These are phyloP conservation scores for Myanophis thanlyinensis DNA, from an alignment of 2,113 vertebrate species.

Conservation along the genomic window DNA sequence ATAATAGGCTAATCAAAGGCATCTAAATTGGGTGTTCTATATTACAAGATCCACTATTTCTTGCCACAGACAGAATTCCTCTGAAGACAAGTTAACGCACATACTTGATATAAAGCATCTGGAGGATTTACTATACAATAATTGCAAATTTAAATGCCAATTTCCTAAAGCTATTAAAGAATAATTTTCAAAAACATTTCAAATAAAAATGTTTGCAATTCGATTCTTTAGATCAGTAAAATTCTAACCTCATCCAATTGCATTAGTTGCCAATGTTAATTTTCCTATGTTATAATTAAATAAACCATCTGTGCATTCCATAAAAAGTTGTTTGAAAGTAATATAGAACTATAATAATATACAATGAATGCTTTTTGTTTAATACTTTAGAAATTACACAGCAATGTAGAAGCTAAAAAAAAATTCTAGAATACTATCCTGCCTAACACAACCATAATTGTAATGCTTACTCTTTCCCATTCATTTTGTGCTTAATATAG, in stretches of 20 bases:
- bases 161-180: not conserved
- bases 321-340: not conserved
- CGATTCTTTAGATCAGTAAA: not conserved
- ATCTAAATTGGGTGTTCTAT: not conserved
- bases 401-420: not conserved
- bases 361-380: not conserved
- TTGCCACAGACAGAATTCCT: not conserved
- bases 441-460: fast-evolving
- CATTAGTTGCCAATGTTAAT: not conserved
- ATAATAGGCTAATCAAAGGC: not conserved
- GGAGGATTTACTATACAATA: not conserved
- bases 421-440: not conserved
- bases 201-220: not conserved
- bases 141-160: not conserved
- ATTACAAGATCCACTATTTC: not conserved
- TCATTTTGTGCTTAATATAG: not conserved
- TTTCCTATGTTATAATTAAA: not conserved
- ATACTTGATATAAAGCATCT: conserved; percentile 6
- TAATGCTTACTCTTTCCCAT: not conserved
- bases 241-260: not conserved
- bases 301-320: not conserved
- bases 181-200: not conserved
- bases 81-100: not conserved
- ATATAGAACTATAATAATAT: not conserved
- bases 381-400: not conserved